These are phyloP conservation scores for Donacobius atricapilla DNA, from an alignment of 2,113 vertebrate genomes.

Conservation along the genomic window DNA sequence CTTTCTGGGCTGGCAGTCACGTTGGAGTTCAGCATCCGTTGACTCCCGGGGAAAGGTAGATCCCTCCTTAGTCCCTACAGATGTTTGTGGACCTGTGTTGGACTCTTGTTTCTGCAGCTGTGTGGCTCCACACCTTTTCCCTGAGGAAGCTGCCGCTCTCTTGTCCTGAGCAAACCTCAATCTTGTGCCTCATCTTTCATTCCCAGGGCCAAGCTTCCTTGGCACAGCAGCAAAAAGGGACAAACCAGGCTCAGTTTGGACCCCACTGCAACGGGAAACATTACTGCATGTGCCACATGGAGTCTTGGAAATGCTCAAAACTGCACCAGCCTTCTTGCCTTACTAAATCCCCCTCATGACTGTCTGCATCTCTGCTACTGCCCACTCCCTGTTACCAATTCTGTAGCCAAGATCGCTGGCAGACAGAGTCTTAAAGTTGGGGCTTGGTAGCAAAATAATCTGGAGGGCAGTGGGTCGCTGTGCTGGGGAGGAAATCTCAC, in stretches of 20 bases:
- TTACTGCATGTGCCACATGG: rapidly evolving
- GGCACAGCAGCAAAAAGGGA: not conserved
- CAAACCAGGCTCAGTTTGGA: not conserved
- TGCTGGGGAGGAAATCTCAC: rapidly evolving
- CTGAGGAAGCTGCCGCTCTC: not conserved
- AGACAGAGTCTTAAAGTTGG: not conserved
- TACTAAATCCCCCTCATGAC: not conserved
- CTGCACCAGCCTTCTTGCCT: not conserved
- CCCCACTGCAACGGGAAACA: rapidly evolving
- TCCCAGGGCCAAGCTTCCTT: not conserved
- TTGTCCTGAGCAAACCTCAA: not conserved
- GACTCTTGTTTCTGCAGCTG: not conserved
- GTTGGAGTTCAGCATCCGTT: rapidly evolving
- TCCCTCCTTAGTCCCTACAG: rapidly evolving
- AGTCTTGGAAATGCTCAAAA: not conserved
- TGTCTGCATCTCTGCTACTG: not conserved
- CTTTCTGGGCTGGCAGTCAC: not conserved
- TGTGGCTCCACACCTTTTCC: not conserved
- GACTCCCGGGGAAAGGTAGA: not conserved
- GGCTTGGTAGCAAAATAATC: not conserved
- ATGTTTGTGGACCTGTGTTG: rapidly evolving
- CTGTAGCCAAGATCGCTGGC: not conserved
- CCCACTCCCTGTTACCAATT: not conserved
- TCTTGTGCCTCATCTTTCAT: not conserved
- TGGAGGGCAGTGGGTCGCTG: not conserved